These are phyloP conservation scores for Phaethornis superciliosus DNA, from an alignment of 2,113 vertebrate species.

Conservation along the genomic window DNA sequence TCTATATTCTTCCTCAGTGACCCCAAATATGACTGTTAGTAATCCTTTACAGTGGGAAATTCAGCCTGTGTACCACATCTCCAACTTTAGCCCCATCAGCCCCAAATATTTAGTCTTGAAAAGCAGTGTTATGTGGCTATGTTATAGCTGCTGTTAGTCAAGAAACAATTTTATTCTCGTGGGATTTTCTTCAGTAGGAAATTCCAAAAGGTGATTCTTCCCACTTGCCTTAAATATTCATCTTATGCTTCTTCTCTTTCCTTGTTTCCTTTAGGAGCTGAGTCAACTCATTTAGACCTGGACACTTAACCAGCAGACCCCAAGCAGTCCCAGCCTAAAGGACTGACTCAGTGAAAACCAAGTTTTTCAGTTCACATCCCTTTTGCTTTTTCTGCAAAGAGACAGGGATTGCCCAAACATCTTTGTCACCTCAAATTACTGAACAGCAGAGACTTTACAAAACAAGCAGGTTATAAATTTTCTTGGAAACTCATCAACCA, in stretches of 20 bases:
- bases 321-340: background rate
- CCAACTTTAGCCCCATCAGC: background rate
- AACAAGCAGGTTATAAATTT: background rate
- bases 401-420: background rate
- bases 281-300: background rate
- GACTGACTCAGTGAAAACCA: background rate
- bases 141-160: background rate
- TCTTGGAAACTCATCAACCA: background rate
- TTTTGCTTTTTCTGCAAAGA: background rate
- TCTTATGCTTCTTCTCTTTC: background rate
- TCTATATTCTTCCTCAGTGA: background rate
- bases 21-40: background rate
- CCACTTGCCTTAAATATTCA: background rate
- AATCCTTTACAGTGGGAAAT: background rate
- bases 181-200: background rate
- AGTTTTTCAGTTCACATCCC: background rate
- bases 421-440: background rate
- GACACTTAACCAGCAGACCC: background rate
- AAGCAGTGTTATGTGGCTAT: background rate
- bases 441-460: background rate
- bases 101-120: background rate
- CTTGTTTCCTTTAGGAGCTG: background rate
- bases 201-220: background rate
- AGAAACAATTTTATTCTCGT: background rate
- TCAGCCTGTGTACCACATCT: background rate